Base-by-base conservation (phyloP, 2,888 invertebrate species). In the Pegoplata infirma region DNA sequence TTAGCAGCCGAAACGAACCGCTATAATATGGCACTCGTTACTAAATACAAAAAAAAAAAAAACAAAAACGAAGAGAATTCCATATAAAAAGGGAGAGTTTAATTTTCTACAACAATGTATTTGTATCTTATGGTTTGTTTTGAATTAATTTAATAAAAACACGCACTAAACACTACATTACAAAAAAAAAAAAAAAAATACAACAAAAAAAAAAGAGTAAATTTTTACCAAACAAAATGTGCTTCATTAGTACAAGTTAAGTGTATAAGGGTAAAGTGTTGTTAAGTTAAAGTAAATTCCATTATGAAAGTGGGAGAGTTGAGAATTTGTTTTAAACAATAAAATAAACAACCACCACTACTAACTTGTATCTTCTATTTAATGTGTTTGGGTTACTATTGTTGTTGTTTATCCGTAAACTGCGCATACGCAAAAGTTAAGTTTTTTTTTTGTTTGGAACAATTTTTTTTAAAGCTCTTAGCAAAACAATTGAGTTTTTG, bases 341-440 rank as follows among this genome's bases (percentile, higher is more conserved):
- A 10, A 7, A 32, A 28, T 5, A 28, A 28, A 10, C 32, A n/a
- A 40, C 36, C 36, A 40, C 36, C 36, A 40, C 36, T 12, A 36
- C 36, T 36, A 36, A 36, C 25, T 25, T 25, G 3, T 5, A 5
- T 5, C 25, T 25, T 5, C 3, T 36, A 36, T 12, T 36, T 36
- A 36, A 12, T 25, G 12, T 36, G 49, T 49, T 8, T n/a, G n/a
- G 19, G 19, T 21, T 19, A 67, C 67, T 67, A 64, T 56, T 76
- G 69, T 51, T 63, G 16, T 17, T 53, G 36, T 10, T 49, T 59
- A 28, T 55, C 28, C 36, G 8, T 5, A 32, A 67, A 76, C 40
- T 17, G 69, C 77, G 77, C 77, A 77, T 61, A 73, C 72, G 77
- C 67, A 67, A 68, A 73, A 73, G 51, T 56, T 47, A 58, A 51